Percentiles rank a stretch among this genome's conserved stretches.
Evolutionary conservation across 2,888 invertebrate genomes (phyloP).

Genomic region (Acrobasis suavella): DNA sequence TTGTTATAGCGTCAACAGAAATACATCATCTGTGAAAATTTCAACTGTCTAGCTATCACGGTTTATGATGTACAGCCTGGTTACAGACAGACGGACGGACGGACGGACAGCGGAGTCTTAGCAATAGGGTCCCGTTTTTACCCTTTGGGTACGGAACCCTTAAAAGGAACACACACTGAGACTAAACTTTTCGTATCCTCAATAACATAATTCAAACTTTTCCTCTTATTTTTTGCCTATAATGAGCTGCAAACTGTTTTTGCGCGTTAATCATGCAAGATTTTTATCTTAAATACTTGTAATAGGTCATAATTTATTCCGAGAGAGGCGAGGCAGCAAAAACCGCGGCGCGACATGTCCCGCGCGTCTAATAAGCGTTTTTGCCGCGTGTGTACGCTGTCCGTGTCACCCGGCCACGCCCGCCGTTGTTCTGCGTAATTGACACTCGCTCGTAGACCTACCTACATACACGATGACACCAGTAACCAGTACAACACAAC

Average conservation of each 20-base stretch:
- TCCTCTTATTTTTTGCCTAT: slow-evolving; percentile 40
- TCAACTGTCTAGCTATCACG: too few relatives aligned
- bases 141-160: too few relatives aligned
- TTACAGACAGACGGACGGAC: too few relatives aligned
- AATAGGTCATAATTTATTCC: slow-evolving; percentile 71
- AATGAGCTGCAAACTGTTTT: slow-evolving; percentile 6
- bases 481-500: too few relatives aligned
- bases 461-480: too few relatives aligned
- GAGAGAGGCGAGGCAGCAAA: slow-evolving; percentile 44
- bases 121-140: too few relatives aligned
- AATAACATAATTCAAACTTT: slow-evolving; percentile 3
- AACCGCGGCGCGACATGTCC: slow-evolving; percentile 43
- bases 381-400: slow-evolving; percentile 40
- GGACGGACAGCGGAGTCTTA: too few relatives aligned
- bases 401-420: slow-evolving; percentile 9
- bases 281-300: slow-evolving; percentile 73
- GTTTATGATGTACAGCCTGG: too few relatives aligned
- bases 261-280: slow-evolving; percentile 30
- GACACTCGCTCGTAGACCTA: slow-evolving; percentile 27
- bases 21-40: too few relatives aligned
- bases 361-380: slow-evolving; percentile 48
- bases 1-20: too few relatives aligned
- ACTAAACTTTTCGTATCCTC: not conserved
- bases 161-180: not conserved
- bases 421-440: slow-evolving; percentile 37